phyloP scores from a whole-genome alignment of 2,797 vertebrate genomes.

The Nothura maculosa region DNA sequence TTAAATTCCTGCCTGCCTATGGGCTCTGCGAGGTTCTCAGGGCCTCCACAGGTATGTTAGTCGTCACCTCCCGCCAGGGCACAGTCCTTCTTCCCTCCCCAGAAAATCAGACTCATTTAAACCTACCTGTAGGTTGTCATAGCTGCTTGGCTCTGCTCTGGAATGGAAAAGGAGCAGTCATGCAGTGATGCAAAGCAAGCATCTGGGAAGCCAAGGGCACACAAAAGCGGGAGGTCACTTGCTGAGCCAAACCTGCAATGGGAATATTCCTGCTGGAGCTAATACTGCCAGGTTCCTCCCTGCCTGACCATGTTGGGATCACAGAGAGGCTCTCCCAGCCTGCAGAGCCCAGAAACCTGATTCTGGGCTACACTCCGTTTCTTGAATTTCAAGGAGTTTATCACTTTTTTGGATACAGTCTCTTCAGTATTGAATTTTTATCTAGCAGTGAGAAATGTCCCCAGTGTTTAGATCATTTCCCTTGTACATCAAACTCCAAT shows the following conservation, averaged over 20 bases:
- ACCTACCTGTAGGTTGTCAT: not conserved
- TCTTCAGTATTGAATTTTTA: not conserved
- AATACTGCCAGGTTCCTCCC: not conserved
- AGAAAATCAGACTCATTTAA: not conserved
- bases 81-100: not conserved
- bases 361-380: not conserved
- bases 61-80: not conserved
- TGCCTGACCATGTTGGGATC: not conserved
- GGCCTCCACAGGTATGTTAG: conserved; percentile 59
- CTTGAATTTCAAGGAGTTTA: not conserved
- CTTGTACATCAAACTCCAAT: not conserved
- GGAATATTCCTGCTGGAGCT: not conserved
- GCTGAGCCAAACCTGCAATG: not conserved
- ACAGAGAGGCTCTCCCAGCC: not conserved
- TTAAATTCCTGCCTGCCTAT: conserved; percentile 69
- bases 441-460: not conserved
- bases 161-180: not conserved
- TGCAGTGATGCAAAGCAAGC: not conserved
- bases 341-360: not conserved
- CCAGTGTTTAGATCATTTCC: not conserved
- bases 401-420: not conserved
- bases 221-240: not conserved
- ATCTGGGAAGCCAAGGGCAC: not conserved
- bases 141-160: not conserved
- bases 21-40: conserved; percentile 66